Conservation (phyloP, 2,888 invertebrate genomes). For the Cybosia mesomella region DNA sequence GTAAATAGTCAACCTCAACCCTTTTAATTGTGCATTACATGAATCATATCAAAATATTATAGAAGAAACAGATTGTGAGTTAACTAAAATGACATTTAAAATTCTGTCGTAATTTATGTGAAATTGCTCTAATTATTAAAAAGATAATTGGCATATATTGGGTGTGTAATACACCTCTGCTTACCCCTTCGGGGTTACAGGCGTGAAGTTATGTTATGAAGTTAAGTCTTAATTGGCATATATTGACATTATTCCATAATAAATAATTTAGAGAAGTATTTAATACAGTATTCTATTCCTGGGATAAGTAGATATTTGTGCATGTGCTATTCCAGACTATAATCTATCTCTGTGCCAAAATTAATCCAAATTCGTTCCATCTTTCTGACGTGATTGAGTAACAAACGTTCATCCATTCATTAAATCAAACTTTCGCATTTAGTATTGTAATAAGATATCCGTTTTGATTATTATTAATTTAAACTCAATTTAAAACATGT, state of each 20-base stretch:
- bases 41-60: not conserved
- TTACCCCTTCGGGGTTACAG: too few species aligned
- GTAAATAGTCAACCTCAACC: not conserved
- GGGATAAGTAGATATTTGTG: not conserved
- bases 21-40: not conserved
- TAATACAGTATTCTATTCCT: not conserved
- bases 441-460: too few species aligned
- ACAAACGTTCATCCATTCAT: not conserved
- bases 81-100: not conserved
- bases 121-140: not conserved
- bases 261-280: not conserved
- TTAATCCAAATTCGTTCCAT: not conserved
- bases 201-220: too few species aligned
- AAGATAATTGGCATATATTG: too few species aligned
- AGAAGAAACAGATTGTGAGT: not conserved
- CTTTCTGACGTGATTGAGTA: not conserved
- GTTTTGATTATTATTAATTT: too few species aligned
- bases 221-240: too few species aligned
- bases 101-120: not conserved
- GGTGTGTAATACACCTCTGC: too few species aligned
- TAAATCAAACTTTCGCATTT: not conserved
- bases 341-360: not conserved
- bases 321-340: not conserved
- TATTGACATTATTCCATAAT: too few species aligned
- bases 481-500: not conserved